Base-by-base conservation (phyloP, 2,113 vertebrate genomes). In the Hirundichthys speculiger region DNA sequence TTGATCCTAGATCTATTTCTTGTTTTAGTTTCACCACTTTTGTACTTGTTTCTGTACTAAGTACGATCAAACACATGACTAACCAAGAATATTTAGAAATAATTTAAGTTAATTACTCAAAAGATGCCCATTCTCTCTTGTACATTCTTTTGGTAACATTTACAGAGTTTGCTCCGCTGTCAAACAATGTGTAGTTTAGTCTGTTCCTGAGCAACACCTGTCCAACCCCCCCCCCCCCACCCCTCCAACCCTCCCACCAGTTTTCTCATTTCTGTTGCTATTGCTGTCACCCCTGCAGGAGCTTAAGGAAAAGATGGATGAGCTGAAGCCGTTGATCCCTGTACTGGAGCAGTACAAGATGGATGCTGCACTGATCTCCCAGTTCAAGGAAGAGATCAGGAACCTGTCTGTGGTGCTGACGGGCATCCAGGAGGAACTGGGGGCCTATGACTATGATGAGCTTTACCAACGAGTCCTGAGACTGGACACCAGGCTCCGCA, bases 311-410 rank as follows among this genome's bases (percentile, higher is more conserved):
- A 97, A 96, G 80, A 99, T 99, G 98, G 96, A 98, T 12, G 96
- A 98, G 77, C 94, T 99, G 51, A 90, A 96, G 82, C 97, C 96
- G 16, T 73, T 99, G 88, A 98, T 99, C 75, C 98, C 98, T 0
- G 97, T 99, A 64, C 86, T 99, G 85, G 98, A 99, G 82, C 98
- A 99, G 87, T 99, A 99, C 88, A 99, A 98, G 91, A 99, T 95
- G 22, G 98, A 99, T 57, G 96, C 96, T 56, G 95, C 93, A 62
- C 86, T 98, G 73, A 98, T 99, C 86, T 96, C 93, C 16, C 94
- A 96, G 79, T 99, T 99, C 91, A 99, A 99, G 88, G 96, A 99
- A 74, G 98, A 99, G 90, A 98, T 99, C 75, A 92, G 93, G 79
- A 99, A 99, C 83, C 91, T 99, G 57, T 98, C 98, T 2, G 83